Evolutionary conservation across 1,140 invertebrate species (phyloP).

Genomic region (Muscidifurax raptorellus): DNA sequence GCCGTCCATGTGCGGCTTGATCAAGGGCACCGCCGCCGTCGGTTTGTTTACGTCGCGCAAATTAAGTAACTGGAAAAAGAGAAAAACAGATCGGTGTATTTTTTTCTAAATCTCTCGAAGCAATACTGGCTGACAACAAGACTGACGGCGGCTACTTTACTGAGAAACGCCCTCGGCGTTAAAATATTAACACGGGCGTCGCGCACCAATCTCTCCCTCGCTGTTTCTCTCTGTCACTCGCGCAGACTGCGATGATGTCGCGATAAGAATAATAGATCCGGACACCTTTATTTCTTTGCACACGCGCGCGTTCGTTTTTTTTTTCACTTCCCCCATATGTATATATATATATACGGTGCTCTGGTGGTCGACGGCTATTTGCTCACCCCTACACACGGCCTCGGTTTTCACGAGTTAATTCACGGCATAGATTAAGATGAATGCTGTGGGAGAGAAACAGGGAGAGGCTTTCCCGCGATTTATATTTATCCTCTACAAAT

Average conservation of each 20-base stretch:
- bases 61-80: background rate
- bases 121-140: background rate
- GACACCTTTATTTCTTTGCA: conserved; percentile 14
- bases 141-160: background rate
- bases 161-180: no score
- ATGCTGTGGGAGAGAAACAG: no score
- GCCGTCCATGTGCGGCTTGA: no score
- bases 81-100: background rate
- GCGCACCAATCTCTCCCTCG: background rate
- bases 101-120: background rate
- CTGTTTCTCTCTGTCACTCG: background rate
- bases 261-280: conserved; percentile 29
- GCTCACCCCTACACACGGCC: background rate
- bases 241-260: conserved; percentile 6
- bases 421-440: conserved; percentile 48
- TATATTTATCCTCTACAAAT: conserved; percentile 41
- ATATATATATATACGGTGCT: background rate
- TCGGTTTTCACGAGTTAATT: conserved; percentile 41
- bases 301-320: background rate
- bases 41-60: background rate
- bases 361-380: background rate
- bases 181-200: no score
- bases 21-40: background rate
- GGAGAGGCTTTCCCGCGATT: background rate
- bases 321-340: background rate